These are phyloP conservation scores for Tenthredo scrophulariae DNA, from an alignment of 2,888 invertebrate species.

Conservation along the genomic window DNA sequence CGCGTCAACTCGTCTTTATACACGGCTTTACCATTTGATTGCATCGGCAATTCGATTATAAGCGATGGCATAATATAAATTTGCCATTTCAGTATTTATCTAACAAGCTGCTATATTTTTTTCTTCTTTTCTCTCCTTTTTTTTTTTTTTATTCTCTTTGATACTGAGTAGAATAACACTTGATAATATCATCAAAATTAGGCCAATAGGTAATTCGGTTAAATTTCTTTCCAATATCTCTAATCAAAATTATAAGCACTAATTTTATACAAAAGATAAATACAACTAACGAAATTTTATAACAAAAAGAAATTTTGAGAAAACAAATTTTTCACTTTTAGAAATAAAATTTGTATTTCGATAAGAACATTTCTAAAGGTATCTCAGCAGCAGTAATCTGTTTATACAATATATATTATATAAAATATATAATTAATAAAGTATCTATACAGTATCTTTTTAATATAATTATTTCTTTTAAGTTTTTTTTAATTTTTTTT, in stretches of 20 bases:
- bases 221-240: background rate
- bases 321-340: background rate
- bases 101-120: conserved; percentile 30
- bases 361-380: conserved; percentile 51
- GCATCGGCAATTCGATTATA: conserved; percentile 73
- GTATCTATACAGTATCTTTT: conserved; percentile 37
- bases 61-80: conserved; percentile 47
- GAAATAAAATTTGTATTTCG: background rate
- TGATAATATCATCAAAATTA: background rate
- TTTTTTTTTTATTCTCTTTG: background rate
- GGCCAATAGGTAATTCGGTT: background rate
- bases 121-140: background rate
- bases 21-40: conserved; percentile 67
- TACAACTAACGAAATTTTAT: background rate
- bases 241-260: background rate
- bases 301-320: background rate
- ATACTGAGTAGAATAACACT: background rate
- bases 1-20: conserved; percentile 53
- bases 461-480: conserved; percentile 23
- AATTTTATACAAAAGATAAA: background rate
- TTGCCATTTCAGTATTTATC: conserved; percentile 46
- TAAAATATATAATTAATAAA: conserved; percentile 36
- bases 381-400: conserved; percentile 49
- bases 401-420: conserved; percentile 30
- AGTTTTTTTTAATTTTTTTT: background rate